Conservation (phyloP, 2,888 invertebrate species). For the Ophioninae sp. region DNA sequence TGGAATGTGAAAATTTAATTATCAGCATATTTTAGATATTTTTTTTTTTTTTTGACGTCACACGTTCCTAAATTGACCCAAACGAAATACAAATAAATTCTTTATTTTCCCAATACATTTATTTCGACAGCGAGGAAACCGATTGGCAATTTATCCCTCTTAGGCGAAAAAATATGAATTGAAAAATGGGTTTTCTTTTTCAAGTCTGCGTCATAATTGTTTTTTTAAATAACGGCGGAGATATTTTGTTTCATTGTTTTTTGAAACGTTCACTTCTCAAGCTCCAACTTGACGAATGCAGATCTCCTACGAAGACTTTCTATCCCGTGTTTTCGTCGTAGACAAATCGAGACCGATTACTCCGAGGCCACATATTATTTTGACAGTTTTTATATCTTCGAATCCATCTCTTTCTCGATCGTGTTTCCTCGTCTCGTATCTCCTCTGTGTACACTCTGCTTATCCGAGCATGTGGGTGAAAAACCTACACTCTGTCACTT, state of each 20-base stretch:
- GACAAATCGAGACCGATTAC: constrained; percentile 1
- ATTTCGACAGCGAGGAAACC: too few relatives aligned
- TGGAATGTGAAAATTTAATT: too few relatives aligned
- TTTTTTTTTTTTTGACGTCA: too few relatives aligned
- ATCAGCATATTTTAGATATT: too few relatives aligned
- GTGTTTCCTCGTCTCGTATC: constrained; percentile 16
- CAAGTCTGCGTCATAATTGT: too few relatives aligned
- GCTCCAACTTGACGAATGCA: constrained; percentile 9
- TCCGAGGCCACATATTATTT: constrained; percentile 49
- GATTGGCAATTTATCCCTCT: too few relatives aligned
- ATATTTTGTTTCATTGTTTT: too few relatives aligned
- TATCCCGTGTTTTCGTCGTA: background rate
- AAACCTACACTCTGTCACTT: constrained; percentile 48
- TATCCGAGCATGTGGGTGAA: constrained; percentile 38
- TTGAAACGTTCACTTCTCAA: background rate
- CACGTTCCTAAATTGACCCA: too few relatives aligned
- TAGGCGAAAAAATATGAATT: too few relatives aligned
- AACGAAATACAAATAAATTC: too few relatives aligned
- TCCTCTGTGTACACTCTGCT: constrained; percentile 12
- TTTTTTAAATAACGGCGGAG: background rate
- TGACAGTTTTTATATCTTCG: constrained; percentile 47
- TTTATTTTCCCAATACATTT: too few relatives aligned
- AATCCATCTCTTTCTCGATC: constrained; percentile 6
- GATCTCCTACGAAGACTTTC: background rate
- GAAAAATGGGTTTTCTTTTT: too few relatives aligned